Evolutionary conservation across 2,113 vertebrate species (phyloP).

Genomic region (Lucifuga dentata): DNA sequence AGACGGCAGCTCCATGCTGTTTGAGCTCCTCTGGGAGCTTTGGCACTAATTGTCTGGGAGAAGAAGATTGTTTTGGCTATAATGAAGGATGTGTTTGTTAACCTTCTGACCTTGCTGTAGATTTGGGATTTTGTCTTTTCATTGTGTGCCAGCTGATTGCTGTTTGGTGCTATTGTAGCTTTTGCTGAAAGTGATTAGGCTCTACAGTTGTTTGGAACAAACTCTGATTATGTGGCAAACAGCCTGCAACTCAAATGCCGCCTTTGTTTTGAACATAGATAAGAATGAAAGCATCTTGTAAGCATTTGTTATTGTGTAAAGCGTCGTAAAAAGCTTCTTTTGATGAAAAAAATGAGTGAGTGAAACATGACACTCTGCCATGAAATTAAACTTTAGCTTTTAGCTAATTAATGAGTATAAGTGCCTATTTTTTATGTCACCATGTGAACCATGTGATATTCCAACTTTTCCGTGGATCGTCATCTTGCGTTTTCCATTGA

Average conservation of each 20-base stretch:
- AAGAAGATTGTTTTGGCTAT: conserved; percentile 56
- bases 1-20: conserved; percentile 52
- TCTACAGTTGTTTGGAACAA: conserved; percentile 2
- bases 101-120: conserved; percentile 55
- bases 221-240: conserved; percentile 32
- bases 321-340: too few species aligned
- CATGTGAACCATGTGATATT: not conserved
- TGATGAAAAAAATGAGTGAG: too few species aligned
- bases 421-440: too few species aligned
- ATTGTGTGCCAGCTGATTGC: conserved; percentile 33
- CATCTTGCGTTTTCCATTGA: too few species aligned
- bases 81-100: conserved; percentile 61
- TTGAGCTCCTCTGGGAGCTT: conserved; percentile 40
- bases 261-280: too few species aligned
- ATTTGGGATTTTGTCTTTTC: conserved; percentile 48
- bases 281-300: too few species aligned
- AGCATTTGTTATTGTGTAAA: too few species aligned
- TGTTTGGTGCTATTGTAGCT: conserved; percentile 8
- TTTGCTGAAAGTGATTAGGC: conserved; percentile 3
- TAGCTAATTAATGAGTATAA: too few species aligned
- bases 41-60: conserved; percentile 58
- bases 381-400: too few species aligned
- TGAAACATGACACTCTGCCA: too few species aligned
- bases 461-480: too few species aligned
- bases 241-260: not conserved